Conservation (phyloP, 2,113 vertebrate genomes). For the Anarhynchus alexandrinus region DNA sequence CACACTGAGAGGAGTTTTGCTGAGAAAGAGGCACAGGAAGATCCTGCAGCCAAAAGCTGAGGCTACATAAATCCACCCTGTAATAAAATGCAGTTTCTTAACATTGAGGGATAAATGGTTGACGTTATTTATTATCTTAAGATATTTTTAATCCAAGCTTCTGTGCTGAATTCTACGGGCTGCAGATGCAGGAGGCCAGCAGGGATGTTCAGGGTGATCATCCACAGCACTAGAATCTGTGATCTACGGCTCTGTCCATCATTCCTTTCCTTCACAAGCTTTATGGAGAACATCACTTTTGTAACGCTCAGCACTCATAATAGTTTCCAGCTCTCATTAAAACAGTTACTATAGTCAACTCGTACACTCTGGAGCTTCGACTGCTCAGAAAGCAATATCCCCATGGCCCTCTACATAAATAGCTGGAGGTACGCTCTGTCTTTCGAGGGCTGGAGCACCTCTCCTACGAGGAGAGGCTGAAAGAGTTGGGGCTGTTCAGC, state of each 20-base stretch:
- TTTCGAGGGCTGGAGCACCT: too few relatives aligned
- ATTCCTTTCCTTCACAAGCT: not conserved
- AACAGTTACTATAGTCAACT: not conserved
- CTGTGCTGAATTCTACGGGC: not conserved
- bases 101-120: not conserved
- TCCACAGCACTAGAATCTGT: not conserved
- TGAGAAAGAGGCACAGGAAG: not conserved
- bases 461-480: too few relatives aligned
- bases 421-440: not conserved
- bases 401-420: too few relatives aligned
- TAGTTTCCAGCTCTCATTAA: not conserved
- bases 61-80: not conserved
- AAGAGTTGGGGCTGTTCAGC: too few relatives aligned
- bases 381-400: not conserved
- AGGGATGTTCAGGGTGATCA: not conserved
- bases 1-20: not conserved
- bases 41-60: not conserved
- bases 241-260: not conserved
- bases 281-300: not conserved
- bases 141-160: not conserved
- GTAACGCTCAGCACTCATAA: accelerated
- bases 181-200: not conserved
- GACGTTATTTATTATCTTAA: not conserved
- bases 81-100: not conserved
- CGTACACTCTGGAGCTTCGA: not conserved